These are phyloP conservation scores for Drosophila pseudoobscura DNA, from an alignment of 1,140 invertebrate species.

Conservation along the genomic window DNA sequence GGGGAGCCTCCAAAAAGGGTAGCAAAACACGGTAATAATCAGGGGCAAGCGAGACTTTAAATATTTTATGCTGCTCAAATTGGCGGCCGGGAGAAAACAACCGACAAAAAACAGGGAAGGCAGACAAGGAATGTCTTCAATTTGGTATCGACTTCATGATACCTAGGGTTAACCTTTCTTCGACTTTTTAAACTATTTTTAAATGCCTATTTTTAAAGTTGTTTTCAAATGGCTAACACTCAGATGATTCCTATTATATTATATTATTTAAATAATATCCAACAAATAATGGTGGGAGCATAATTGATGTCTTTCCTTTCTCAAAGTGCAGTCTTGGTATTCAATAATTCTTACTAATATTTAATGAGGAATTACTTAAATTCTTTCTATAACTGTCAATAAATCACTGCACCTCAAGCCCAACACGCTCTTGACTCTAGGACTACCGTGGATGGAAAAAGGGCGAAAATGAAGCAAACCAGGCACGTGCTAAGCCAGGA, in stretches of 20 bases:
- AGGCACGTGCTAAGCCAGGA: constrained; percentile 38
- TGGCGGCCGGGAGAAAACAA: constrained; percentile 58
- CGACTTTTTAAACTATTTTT: no score
- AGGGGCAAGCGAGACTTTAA: constrained; percentile 77
- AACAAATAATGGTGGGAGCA: no score
- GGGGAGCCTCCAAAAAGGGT: constrained; percentile 15
- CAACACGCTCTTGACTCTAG: constrained; percentile 21
- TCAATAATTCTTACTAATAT: no score
- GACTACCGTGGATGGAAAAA: constrained; percentile 21
- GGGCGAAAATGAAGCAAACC: constrained; percentile 12
- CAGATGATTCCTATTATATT: no score
- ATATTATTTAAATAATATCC: no score
- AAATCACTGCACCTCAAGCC: constrained; percentile 1
- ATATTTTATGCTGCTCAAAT: constrained; percentile 78
- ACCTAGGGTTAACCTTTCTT: neutral
- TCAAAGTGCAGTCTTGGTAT: no score
- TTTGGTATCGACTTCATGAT: constrained; percentile 5
- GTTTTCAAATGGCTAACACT: no score
- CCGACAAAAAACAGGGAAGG: constrained; percentile 16
- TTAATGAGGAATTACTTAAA: no score
- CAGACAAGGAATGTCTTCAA: neutral
- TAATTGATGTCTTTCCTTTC: no score
- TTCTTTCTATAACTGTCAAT: no score
- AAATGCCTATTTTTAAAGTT: no score
- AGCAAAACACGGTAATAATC: constrained; percentile 63